Conservation (phyloP, 2,113 vertebrate genomes). For the Oryzias celebensis region DNA sequence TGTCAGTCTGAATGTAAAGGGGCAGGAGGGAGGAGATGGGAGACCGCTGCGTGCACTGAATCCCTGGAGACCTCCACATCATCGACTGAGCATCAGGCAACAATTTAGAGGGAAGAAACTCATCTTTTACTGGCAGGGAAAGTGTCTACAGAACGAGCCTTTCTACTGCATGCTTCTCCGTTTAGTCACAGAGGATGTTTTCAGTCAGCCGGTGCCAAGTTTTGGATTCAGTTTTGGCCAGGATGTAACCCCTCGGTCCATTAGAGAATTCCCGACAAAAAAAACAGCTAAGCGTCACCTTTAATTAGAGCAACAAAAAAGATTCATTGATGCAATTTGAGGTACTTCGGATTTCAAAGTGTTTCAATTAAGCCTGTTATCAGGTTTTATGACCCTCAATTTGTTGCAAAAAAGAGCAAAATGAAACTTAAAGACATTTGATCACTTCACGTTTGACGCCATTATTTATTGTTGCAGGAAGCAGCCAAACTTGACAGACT, state of each 20-base stretch:
- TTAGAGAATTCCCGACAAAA: slow-evolving; percentile 22
- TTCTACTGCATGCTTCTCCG: slow-evolving; percentile 49
- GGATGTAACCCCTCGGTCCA: slow-evolving; percentile 43
- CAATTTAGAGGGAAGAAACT: slow-evolving; percentile 58
- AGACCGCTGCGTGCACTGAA: slow-evolving; percentile 20
- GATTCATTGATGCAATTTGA: slow-evolving; percentile 6
- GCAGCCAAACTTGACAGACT: too few relatives aligned
- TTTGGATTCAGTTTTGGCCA: slow-evolving; percentile 44
- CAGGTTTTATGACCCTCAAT: slow-evolving; percentile 1
- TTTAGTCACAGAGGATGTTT: slow-evolving; percentile 54
- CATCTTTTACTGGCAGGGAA: slow-evolving; percentile 45
- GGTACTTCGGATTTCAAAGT: slow-evolving; percentile 3
- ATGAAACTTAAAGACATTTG: too few relatives aligned
- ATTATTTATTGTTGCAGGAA: too few relatives aligned
- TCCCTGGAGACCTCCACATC: slow-evolving; percentile 51
- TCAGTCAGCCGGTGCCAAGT: slow-evolving; percentile 42
- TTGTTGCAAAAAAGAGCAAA: too few relatives aligned
- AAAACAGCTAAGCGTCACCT: slow-evolving; percentile 9
- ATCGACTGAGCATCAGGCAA: slow-evolving; percentile 64
- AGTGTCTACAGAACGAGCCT: slow-evolving; percentile 43
- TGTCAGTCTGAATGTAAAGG: slow-evolving; percentile 17
- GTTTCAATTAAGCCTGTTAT: slow-evolving; percentile 27
- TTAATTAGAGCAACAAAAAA: slow-evolving; percentile 26
- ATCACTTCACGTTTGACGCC: too few relatives aligned
- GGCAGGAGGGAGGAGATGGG: slow-evolving; percentile 20